phyloP scores from a whole-genome alignment of 2,797 vertebrate genomes.

The Carapus acus region DNA sequence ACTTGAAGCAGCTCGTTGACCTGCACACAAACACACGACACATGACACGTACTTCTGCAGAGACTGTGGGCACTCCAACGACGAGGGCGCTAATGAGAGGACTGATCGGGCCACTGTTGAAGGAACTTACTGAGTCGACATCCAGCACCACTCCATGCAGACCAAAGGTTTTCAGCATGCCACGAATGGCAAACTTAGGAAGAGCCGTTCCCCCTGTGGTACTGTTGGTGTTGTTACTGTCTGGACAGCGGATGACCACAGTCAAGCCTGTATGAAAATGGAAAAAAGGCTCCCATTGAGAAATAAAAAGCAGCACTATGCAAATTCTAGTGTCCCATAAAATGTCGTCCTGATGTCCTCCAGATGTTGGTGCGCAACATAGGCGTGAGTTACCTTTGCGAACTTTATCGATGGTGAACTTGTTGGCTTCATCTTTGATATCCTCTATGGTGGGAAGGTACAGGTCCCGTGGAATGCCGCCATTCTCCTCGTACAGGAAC shows the following conservation, averaged over 20 bases:
- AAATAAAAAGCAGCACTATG: no score
- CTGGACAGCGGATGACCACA: slow-evolving; percentile 91
- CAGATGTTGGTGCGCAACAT: not conserved
- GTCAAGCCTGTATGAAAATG: slow-evolving; percentile 81
- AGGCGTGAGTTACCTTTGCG: slow-evolving; percentile 83
- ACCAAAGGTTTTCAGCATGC: slow-evolving; percentile 96
- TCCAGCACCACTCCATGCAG: slow-evolving; percentile 94
- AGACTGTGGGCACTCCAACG: not conserved
- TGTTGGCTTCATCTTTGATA: slow-evolving; percentile 98
- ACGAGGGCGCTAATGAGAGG: not conserved
- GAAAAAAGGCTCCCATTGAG: not conserved
- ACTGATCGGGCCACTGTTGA: no score
- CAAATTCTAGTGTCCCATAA: no score
- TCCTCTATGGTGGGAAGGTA: slow-evolving; percentile 99
- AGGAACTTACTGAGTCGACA: slow-evolving; percentile 89
- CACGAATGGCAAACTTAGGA: slow-evolving; percentile 94
- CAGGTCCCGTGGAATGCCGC: slow-evolving; percentile 94
- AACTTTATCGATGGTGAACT: slow-evolving; percentile 99
- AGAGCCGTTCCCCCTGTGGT: slow-evolving; percentile 87
- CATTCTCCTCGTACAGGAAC: slow-evolving; percentile 97
- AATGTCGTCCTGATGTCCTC: not conserved
- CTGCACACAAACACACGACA: slow-evolving; percentile 60
- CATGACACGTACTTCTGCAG: slow-evolving; percentile 2
- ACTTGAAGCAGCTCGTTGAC: slow-evolving; percentile 95
- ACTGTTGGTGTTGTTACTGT: slow-evolving; percentile 90